These are phyloP conservation scores for Trachelipus rathkii DNA, from an alignment of 1,140 invertebrate species.

Conservation along the genomic window DNA sequence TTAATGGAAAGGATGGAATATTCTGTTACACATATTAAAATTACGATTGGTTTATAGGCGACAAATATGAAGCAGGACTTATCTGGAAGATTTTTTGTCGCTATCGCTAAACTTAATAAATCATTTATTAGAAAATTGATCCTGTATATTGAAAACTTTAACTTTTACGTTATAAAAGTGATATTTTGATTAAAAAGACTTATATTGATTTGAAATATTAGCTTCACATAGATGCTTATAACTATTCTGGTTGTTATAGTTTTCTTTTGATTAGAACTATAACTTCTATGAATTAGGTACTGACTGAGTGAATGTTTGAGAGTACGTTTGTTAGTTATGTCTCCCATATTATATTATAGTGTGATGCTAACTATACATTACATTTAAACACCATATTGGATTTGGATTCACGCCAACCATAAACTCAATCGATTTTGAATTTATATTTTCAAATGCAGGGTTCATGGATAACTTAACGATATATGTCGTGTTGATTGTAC, in stretches of 20 bases:
- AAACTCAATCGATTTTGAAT: constrained; percentile 57
- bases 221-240: constrained; percentile 23
- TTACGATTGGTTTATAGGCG: constrained; percentile 16
- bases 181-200: constrained; percentile 20
- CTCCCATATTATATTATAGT: no score
- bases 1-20: constrained; percentile 10
- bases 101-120: constrained; percentile 19
- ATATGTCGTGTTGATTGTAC: constrained; percentile 55
- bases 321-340: no score
- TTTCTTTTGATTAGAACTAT: no score
- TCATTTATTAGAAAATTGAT: not conserved
- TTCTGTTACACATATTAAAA: constrained; percentile 11
- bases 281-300: no score
- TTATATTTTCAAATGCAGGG: constrained; percentile 54
- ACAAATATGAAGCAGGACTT: constrained; percentile 28
- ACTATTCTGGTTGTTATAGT: constrained; percentile 33
- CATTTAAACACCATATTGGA: constrained; percentile 58
- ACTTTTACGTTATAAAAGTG: constrained; percentile 12
- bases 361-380: no score
- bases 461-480: constrained; percentile 57
- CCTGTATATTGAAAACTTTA: not conserved
- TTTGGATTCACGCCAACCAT: constrained; percentile 55
- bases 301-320: no score
- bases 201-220: constrained; percentile 23
- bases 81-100: constrained; percentile 31